Evolutionary conservation across 2,888 invertebrate genomes (phyloP).

Genomic region (Tetranychus truncatus): DNA sequence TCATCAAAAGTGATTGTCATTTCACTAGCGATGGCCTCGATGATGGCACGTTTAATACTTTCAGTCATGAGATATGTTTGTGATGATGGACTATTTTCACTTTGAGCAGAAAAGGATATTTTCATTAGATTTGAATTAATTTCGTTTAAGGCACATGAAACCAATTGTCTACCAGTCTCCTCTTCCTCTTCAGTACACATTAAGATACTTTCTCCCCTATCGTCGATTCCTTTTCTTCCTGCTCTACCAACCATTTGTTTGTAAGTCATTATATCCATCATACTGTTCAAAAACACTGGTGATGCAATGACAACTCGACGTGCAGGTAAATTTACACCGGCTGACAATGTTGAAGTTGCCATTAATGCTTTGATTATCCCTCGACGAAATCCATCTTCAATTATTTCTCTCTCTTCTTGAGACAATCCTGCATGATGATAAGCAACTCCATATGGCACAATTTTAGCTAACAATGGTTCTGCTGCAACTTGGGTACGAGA

Average conservation of each 20-base stretch:
- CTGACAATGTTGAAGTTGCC: constrained; percentile 87
- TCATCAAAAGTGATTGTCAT: constrained; percentile 53
- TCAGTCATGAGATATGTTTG: neutral
- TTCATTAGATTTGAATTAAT: constrained; percentile 58
- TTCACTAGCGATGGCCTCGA: constrained; percentile 63
- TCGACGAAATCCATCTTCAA: constrained; percentile 8
- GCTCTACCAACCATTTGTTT: constrained; percentile 95
- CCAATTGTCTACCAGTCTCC: constrained; percentile 47
- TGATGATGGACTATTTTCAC: too few relatives aligned
- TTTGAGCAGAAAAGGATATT: too few relatives aligned
- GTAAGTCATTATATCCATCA: constrained; percentile 64
- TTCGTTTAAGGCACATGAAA: constrained; percentile 43
- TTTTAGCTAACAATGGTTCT: constrained; percentile 53
- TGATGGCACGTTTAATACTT: constrained; percentile 32
- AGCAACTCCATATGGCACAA: constrained; percentile 70
- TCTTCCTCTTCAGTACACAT: constrained; percentile 44
- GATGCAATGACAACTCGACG: constrained; percentile 76
- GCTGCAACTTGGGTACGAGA: constrained; percentile 60
- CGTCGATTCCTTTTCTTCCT: constrained; percentile 67
- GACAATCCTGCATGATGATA: constrained; percentile 95
- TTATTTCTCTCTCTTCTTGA: constrained; percentile 29
- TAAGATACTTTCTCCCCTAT: constrained; percentile 68
- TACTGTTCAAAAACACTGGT: constrained; percentile 50
- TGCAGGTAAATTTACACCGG: constrained; percentile 89
- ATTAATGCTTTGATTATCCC: constrained; percentile 56